phyloP scores from a whole-genome alignment of 2,113 vertebrate genomes.

The Chlorocebus sabaeus region DNA sequence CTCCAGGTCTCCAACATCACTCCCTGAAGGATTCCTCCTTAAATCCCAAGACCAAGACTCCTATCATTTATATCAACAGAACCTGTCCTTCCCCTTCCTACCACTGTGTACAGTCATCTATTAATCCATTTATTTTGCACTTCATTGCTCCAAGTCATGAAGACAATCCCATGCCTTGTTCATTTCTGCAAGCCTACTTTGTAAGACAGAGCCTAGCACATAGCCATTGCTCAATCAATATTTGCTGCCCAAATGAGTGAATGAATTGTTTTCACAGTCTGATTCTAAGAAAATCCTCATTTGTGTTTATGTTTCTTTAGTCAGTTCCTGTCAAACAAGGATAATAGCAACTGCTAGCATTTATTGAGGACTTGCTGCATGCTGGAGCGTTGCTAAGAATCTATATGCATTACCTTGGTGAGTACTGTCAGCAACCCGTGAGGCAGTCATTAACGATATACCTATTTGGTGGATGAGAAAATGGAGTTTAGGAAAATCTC shows the following conservation, averaged over 20 bases:
- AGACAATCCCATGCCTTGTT: neutral
- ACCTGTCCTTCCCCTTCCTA: neutral
- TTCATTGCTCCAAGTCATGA: neutral
- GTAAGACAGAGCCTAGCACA: neutral
- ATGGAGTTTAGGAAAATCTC: neutral
- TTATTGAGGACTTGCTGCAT: neutral
- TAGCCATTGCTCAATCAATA: neutral
- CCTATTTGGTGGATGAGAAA: neutral
- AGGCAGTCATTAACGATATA: neutral
- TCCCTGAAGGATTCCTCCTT: neutral
- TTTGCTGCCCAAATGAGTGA: neutral
- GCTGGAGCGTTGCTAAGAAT: no score
- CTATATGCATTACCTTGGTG: rapidly evolving
- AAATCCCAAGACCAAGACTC: neutral
- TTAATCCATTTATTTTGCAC: no score
- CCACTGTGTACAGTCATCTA: rapidly evolving
- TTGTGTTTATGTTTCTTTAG: neutral
- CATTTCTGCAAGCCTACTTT: neutral
- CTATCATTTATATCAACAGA: neutral
- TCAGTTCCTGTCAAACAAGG: neutral
- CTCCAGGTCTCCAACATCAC: neutral
- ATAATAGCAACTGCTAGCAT: neutral
- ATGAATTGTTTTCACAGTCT: neutral
- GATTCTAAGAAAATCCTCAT: neutral
- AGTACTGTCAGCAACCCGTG: rapidly evolving